Base-by-base conservation (phyloP, 2,797 vertebrate species). In the Sebastes cheni region DNA sequence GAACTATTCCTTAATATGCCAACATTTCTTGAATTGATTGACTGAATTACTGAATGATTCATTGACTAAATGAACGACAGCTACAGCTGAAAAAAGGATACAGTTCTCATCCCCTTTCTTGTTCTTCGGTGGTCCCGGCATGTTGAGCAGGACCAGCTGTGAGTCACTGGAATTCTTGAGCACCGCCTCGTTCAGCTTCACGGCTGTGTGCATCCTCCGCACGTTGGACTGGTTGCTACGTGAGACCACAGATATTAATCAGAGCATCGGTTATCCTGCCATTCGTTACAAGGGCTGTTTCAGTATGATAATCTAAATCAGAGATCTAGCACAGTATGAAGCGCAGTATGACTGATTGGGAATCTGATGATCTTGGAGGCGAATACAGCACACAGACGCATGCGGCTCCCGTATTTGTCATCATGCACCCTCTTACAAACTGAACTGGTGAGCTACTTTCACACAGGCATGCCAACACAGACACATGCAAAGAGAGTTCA, bases 51-150 rank as follows among this genome's bases (percentile, higher is more conserved):
- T 9, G 18, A 52, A n/a, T 52, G 50, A 52, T 32, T n/a, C 4
- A 8, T 9, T 56, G 67, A 52, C 20, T 39, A 50, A 34, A 23
- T 29, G 20, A 46, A 46, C 42, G 42, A 0, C 42, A 18, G 42
- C 42, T 7, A 46, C 6, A 52, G n/a, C 5, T 68, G 29, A 54
- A 16, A 16, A 76, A 89, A 98, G 97, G 98, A 99, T 99, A 99
- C 98, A 99, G 92, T 99, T 99, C 92, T 98, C 97, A 1, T 99
- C 97, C 0, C 98, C 98, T 81, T 97, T 96, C 75, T 93, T 97
- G 93, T 95, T 98, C 88, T 92, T 97, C 0, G 98, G 98, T 3
- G 98, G 98, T 25, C 98, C 98, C 0, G 98, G 98, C 98, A 99
- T 99, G 94, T 99, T 99, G 79, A 99, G 94, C 86, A 99, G 91